phyloP scores from a whole-genome alignment of 2,113 vertebrate species.

The Hucho hucho region DNA sequence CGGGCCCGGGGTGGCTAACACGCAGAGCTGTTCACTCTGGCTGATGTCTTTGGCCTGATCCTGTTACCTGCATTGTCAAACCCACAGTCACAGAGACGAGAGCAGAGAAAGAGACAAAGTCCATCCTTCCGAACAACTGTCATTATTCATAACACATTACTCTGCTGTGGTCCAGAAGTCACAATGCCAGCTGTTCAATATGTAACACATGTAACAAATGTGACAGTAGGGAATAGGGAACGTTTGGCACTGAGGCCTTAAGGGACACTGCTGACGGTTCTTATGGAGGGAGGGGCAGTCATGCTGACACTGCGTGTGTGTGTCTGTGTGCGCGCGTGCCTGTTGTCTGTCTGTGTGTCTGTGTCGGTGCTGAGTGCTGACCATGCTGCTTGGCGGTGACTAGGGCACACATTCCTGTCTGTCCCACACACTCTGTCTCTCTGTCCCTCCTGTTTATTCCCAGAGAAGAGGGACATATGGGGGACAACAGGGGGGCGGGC shows the following conservation, averaged over 20 bases:
- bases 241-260: neutral
- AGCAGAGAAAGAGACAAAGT: neutral
- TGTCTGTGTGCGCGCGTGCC: neutral
- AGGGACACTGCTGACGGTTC: neutral
- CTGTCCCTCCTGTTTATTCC: conserved; percentile 6
- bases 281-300: neutral
- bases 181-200: conserved; percentile 10
- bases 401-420: conserved; percentile 7
- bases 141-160: neutral
- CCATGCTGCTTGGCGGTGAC: neutral
- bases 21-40: conserved; percentile 10
- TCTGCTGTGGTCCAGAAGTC: conserved; percentile 1
- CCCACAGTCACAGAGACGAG: conserved; percentile 6
- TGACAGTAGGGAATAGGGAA: neutral
- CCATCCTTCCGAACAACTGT: neutral
- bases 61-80: neutral
- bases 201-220: neutral
- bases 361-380: neutral
- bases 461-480: neutral
- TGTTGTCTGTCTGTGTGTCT: neutral
- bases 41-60: conserved; percentile 27
- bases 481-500: neutral
- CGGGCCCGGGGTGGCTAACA: conserved; percentile 17
- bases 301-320: neutral
- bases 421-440: conserved; percentile 12